Percentiles rank a stretch among this genome's conserved stretches.
phyloP scores from a whole-genome alignment of 2,113 vertebrate species.

The Dermatemys mawii region DNA sequence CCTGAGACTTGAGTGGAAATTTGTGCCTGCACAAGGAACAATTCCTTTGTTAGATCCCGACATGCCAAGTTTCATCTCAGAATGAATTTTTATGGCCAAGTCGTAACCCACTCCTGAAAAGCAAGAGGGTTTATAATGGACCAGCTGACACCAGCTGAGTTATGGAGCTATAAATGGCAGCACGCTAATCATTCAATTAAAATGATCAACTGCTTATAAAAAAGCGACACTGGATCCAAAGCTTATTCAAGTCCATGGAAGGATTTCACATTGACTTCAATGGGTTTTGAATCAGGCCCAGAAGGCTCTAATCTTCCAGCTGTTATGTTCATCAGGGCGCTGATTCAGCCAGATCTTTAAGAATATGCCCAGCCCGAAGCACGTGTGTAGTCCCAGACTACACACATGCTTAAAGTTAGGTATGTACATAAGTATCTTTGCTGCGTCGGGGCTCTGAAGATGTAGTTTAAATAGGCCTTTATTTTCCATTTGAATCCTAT shows the following conservation, averaged over 20 bases:
- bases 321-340: neutral
- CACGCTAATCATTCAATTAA: neutral
- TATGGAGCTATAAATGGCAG: neutral
- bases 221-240: neutral
- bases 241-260: neutral
- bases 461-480: neutral
- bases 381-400: neutral
- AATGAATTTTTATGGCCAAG: slow-evolving; percentile 21
- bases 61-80: slow-evolving; percentile 12
- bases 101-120: neutral
- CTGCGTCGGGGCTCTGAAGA: neutral
- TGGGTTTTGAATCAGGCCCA: neutral
- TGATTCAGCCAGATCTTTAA: neutral
- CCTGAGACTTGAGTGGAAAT: neutral
- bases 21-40: neutral
- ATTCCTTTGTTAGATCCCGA: slow-evolving; percentile 12
- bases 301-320: rapidly evolving
- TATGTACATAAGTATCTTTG: neutral
- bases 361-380: neutral
- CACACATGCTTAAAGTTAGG: neutral
- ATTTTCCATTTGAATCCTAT: neutral
- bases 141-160: slow-evolving; percentile 21
- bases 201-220: slow-evolving; percentile 4
- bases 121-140: slow-evolving; percentile 17
- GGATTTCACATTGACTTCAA: neutral